Base-by-base conservation (phyloP, 2,113 vertebrate species). In the Reinhardtius hippoglossoides region DNA sequence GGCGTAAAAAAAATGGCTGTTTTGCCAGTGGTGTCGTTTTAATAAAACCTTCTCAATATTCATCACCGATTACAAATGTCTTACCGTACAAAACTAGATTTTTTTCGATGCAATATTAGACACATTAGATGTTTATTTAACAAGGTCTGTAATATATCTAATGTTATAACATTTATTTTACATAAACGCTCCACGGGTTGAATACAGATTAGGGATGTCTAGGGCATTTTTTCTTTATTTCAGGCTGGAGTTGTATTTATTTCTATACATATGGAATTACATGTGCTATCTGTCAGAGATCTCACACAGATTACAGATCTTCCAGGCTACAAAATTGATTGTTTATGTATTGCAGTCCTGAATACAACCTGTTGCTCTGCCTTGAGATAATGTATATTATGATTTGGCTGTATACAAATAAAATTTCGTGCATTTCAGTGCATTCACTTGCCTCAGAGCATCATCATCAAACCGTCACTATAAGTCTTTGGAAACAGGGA, bases 321-420 rank as follows among this genome's bases (percentile, higher is more conserved):
- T 69, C 44, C n/a, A 18, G 18, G 6, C 1, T 18, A 15, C 13
- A 6, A 52, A 58, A 44, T 12, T 0, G 26, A 35, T n/a, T 9
- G 18, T 37, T 37, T n/a, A n/a, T 61, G 31, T 61, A 10, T 27
- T 20, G 59, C 59, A 37, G 27, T 58, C 1, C 55, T 7, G 20
- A 9, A 16, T 69, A 1, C 20, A 60, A 56, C 67, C 72, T 70
- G 78, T 61, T 60, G 3, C 31, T 40, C 23, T 26, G 18, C 40
- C 24, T 48, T 23, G 31, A 31, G 31, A 31, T 31, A 31, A 31
- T 31, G 31, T 5, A 31, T 6, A 31, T 31, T 5, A 31, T 31
- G 31, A 31, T 31, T 31, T 31, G 31, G 31, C 31, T 1, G 6
- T 31, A 31, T 31, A 31, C 31, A 31, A 6, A 31, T 31, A 31